Conservation (phyloP, 1,140 invertebrate species). For the Calephelis nemesis region DNA sequence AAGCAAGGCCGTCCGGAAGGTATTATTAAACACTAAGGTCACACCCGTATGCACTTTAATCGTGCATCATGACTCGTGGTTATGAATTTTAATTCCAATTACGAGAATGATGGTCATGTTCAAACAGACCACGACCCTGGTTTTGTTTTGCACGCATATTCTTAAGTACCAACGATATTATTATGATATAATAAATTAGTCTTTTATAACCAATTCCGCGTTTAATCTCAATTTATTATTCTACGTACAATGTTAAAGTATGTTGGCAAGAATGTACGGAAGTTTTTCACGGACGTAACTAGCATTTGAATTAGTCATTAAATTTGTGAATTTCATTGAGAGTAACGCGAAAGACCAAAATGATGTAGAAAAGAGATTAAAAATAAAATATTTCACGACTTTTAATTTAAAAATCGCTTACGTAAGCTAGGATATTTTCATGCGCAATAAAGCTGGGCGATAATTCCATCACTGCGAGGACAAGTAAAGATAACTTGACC, state of each 20-base stretch:
- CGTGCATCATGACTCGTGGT: conserved; percentile 47
- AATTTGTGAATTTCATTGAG: background rate
- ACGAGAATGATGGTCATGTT: conserved; percentile 32
- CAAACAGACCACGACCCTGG: conserved; percentile 26
- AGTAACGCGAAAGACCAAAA: no score
- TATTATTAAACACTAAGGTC: conserved; percentile 56
- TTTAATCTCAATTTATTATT: background rate
- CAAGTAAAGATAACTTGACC: conserved; percentile 76
- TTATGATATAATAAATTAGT: background rate
- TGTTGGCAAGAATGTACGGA: conserved; percentile 5
- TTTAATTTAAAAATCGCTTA: conserved; percentile 38
- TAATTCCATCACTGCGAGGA: conserved; percentile 74
- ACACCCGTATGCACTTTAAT: conserved; percentile 55
- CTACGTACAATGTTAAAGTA: background rate
- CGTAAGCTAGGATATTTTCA: conserved; percentile 62
- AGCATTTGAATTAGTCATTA: background rate
- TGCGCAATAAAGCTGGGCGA: conserved; percentile 62
- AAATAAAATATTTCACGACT: background rate
- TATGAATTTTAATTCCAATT: conserved; percentile 46
- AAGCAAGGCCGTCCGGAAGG: conserved; percentile 69
- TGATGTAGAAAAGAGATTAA: no score
- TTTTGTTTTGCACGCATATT: conserved; percentile 18
- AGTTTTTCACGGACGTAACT: conserved; percentile 3
- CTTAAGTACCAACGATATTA: background rate
- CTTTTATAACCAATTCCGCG: conserved; percentile 2